Percentiles rank a stretch among this genome's conserved stretches.
These are phyloP conservation scores for Micrasema minimum DNA, from an alignment of 1,140 invertebrate genomes.

Conservation along the genomic window DNA sequence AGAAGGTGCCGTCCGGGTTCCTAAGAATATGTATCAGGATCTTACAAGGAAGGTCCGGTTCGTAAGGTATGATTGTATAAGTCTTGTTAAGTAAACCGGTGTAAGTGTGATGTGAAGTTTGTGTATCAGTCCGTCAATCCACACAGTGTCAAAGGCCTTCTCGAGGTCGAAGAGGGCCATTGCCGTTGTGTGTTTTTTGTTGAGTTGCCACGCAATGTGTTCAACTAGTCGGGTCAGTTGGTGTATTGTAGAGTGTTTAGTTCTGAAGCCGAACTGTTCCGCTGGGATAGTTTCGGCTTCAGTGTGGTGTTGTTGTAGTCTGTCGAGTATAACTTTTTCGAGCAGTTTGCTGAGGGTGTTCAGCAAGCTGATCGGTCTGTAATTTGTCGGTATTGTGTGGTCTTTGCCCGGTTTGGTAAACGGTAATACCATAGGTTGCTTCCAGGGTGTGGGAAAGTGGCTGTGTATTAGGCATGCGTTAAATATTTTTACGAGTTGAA, in stretches of 20 bases:
- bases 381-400: not conserved
- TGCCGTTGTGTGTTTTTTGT: not conserved
- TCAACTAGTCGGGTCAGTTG: not conserved
- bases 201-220: not conserved
- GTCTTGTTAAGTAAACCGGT: not conserved
- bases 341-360: not conserved
- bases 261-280: not conserved
- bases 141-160: not conserved
- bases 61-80: not conserved
- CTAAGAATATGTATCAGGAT: too few species aligned
- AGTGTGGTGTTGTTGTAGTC: not conserved
- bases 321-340: not conserved
- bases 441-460: not conserved
- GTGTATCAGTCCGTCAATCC: not conserved
- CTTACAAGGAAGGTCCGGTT: not conserved
- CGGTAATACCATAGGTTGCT: not conserved
- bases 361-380: not conserved
- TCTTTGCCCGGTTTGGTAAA: not conserved
- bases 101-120: not conserved
- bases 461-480: not conserved
- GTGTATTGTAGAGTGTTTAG: not conserved
- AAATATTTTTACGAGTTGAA: not conserved
- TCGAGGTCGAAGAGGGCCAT: not conserved
- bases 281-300: not conserved
- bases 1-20: too few species aligned